phyloP scores from a whole-genome alignment of 2,113 vertebrate species.

The Vulpes vulpes region DNA sequence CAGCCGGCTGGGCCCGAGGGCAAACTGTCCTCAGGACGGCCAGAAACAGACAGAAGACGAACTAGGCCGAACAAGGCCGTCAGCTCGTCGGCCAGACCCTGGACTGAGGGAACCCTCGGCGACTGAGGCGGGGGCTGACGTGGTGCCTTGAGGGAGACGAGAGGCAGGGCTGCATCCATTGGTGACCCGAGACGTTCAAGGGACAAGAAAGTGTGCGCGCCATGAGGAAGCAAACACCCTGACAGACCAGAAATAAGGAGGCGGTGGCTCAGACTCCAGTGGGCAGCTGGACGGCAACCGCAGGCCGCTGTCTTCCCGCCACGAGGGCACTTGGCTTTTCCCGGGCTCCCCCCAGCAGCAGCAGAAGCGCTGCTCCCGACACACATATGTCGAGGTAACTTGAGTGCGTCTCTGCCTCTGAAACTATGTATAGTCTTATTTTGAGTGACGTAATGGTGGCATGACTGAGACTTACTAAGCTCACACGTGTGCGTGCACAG shows the following conservation, averaged over 20 bases:
- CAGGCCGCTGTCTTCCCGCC: not conserved
- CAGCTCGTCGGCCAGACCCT: not conserved
- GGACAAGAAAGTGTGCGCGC: slow-evolving; percentile 44
- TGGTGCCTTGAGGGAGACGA: not conserved
- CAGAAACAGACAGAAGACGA: not conserved
- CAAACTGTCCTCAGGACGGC: not conserved
- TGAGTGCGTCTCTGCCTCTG: not conserved
- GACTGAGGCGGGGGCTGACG: not conserved
- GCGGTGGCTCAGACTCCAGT: not conserved
- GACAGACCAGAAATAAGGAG: slow-evolving; percentile 38
- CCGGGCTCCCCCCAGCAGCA: not conserved
- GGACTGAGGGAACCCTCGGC: not conserved
- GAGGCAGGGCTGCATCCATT: no score
- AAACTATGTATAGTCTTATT: slow-evolving; percentile 24
- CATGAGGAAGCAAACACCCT: slow-evolving; percentile 20
- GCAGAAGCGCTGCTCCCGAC: not conserved
- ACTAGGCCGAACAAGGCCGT: not conserved
- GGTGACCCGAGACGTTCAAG: not conserved
- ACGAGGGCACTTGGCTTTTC: not conserved
- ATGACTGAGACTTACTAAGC: not conserved
- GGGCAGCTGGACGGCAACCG: not conserved
- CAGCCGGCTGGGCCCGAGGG: not conserved
- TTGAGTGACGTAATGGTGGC: slow-evolving; percentile 31
- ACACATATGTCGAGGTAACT: not conserved
- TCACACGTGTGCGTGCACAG: not conserved